A percentile compares a stretch with the other conserved stretches of the same genome.
Evolutionary conservation across 2,797 vertebrate genomes (phyloP).

Genomic region (Malurus leucopterus): DNA sequence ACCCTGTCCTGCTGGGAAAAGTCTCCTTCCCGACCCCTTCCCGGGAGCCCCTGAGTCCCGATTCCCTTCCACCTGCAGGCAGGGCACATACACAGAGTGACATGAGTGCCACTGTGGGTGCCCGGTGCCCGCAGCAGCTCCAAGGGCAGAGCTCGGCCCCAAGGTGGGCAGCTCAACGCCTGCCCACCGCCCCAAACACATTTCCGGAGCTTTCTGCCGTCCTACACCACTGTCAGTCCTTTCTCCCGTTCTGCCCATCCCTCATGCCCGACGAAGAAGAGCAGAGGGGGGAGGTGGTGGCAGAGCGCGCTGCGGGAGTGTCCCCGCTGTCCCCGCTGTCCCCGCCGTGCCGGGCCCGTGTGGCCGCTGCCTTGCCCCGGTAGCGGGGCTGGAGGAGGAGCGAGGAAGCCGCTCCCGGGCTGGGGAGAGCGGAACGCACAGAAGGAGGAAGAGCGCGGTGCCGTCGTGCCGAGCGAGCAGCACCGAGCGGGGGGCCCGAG

Average conservation of each 20-base stretch:
- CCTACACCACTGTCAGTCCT: accelerated
- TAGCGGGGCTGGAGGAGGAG: constrained; percentile 8
- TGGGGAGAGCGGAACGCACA: background rate
- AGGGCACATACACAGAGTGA: background rate
- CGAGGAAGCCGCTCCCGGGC: constrained; percentile 30
- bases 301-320: background rate
- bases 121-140: background rate
- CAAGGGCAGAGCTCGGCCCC: background rate
- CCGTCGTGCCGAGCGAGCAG: background rate
- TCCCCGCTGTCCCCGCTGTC: background rate
- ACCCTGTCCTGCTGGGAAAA: background rate
- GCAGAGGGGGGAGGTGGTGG: background rate
- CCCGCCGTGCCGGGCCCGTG: background rate
- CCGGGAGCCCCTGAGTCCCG: accelerated
- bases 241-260: background rate
- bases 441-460: constrained; percentile 18
- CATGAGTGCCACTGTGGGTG: accelerated
- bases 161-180: accelerated
- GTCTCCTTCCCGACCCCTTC: background rate
- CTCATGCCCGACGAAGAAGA: background rate
- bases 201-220: background rate
- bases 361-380: background rate
- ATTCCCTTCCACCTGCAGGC: background rate
- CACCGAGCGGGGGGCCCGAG: accelerated
- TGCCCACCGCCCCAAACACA: background rate